A percentile compares a stretch with the other conserved stretches of the same genome.
Conservation (phyloP, 2,888 invertebrate species). For the Melieria crassipennis region DNA sequence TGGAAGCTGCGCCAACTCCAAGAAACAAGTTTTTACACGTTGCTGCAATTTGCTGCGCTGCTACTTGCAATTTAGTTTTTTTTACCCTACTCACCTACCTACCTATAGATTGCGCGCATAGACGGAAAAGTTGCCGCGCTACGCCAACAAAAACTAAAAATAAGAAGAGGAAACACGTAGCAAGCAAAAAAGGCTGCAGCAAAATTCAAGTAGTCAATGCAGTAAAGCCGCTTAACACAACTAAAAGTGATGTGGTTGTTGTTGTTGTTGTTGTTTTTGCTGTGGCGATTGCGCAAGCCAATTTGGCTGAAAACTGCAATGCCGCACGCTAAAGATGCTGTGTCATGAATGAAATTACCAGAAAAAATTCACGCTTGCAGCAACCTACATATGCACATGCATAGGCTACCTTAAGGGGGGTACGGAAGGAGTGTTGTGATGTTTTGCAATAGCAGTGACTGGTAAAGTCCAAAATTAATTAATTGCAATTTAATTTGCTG, state of each 20-base stretch:
- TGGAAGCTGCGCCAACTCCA: too few species aligned
- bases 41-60: too few species aligned
- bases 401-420: background rate
- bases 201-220: background rate
- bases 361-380: too few species aligned
- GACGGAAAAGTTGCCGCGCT: too few species aligned
- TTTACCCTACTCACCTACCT: too few species aligned
- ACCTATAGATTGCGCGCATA: too few species aligned
- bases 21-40: too few species aligned
- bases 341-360: too few species aligned
- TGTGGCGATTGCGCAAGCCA: slow-evolving; percentile 1
- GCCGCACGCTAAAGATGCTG: too few species aligned
- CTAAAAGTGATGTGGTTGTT: background rate
- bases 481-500: too few species aligned
- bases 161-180: background rate
- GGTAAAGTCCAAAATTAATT: too few species aligned
- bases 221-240: background rate
- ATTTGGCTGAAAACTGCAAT: background rate
- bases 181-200: background rate
- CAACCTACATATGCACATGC: background rate
- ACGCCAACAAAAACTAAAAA: background rate
- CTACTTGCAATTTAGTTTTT: too few species aligned
- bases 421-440: background rate
- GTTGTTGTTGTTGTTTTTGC: background rate
- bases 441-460: background rate